A percentile compares a stretch with the other conserved stretches of the same genome.
Conservation (phyloP, 2,888 invertebrate genomes). For the Phytoseiulus persimilis region DNA sequence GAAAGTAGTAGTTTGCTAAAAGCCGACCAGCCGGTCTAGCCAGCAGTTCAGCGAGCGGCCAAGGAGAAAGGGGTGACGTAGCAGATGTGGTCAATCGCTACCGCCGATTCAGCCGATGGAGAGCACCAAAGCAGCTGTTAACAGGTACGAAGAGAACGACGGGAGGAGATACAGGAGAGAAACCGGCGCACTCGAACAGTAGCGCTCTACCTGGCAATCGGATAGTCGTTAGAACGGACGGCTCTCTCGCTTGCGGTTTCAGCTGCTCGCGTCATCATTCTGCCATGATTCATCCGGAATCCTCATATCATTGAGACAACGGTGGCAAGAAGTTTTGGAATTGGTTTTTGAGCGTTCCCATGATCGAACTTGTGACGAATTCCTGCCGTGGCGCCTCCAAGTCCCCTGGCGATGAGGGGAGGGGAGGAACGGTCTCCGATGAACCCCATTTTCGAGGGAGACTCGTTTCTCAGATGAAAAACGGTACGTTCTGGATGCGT, state of each 20-base stretch:
- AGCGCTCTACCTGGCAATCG: not conserved
- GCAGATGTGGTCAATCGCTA: not conserved
- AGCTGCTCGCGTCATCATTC: too few relatives aligned
- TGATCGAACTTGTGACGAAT: too few relatives aligned
- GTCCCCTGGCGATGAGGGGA: too few relatives aligned
- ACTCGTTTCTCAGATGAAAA: too few relatives aligned
- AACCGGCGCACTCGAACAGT: not conserved
- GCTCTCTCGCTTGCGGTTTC: not conserved
- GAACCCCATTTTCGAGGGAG: too few relatives aligned
- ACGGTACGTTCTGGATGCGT: too few relatives aligned
- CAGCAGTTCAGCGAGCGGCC: not conserved
- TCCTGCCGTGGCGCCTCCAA: too few relatives aligned
- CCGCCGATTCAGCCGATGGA: not conserved
- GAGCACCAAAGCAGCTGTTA: not conserved
- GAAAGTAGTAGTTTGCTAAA: not conserved
- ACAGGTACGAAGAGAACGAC: not conserved
- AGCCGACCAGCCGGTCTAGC: not conserved
- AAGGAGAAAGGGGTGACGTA: not conserved
- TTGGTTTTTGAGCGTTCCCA: too few relatives aligned
- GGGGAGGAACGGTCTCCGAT: too few relatives aligned
- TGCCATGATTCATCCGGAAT: too few relatives aligned
- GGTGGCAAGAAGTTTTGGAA: too few relatives aligned
- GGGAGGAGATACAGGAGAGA: not conserved
- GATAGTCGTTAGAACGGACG: not conserved
- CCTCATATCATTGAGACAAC: too few relatives aligned